Base-by-base conservation (phyloP, 2,113 vertebrate species). In the Microtus ochrogaster region DNA sequence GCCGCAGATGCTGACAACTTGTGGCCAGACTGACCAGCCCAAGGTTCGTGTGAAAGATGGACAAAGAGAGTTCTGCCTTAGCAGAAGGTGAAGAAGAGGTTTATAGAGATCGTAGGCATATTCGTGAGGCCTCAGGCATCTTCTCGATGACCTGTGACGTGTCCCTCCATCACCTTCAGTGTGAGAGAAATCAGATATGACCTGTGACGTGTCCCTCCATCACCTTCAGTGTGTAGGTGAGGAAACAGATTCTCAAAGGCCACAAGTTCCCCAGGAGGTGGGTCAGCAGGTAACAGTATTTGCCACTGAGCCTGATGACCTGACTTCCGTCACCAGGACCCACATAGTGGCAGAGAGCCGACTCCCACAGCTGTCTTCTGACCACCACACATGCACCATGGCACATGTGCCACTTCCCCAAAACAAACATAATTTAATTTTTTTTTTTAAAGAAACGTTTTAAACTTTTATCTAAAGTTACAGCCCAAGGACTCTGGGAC, bases 101-200 rank as follows among this genome's bases (percentile, higher is more conserved):
- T 44, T 1, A 63, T 1, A 63, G n/a, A n/a, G 14, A 10, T 22
- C 6, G 0, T 0, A 19, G 61, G 14, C 16, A 22, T 4, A 0
- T 0, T 10, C 9, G 24, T 0, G 3, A 65, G 0, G 12, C 9
- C 33, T 66, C 44, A 0, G 92, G 14, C 33, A 7, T 28, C 17
- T 41, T 68, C 1, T 30, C 13, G 16, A 1, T 5, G 8, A 30
- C 44, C 36, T 1, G 11, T 4, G 90, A 39, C 66, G 24, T 65
- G 83, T 28, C 13, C 92, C 82, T 3, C 26, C 2, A 49, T 47
- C 66, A 26, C 14, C 82, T 76, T 39, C 36, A 30, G 21, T 61
- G 55, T 26, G 6, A 24, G 36, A n/a, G 52, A n/a, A n/a, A 58
- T 24, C 47, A 19, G 52, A 44, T 44, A 1, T 5, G 8, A 28